Base-by-base conservation (phyloP, 2,797 vertebrate genomes). In the Pipistrellus pipistrellus region DNA sequence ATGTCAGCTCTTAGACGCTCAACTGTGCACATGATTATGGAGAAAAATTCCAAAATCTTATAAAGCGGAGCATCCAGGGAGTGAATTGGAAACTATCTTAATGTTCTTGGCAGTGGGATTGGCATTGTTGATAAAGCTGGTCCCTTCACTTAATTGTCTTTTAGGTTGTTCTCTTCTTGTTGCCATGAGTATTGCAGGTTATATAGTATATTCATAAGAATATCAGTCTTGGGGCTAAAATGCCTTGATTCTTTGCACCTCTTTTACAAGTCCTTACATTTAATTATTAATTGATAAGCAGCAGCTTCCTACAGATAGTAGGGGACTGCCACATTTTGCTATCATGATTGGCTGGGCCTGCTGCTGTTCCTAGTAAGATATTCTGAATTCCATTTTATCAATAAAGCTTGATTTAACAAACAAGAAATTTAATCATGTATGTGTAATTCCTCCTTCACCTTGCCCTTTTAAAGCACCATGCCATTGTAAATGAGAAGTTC, bases 331-430 rank as follows among this genome's bases (percentile, higher is more conserved):
- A 97, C 96, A 78, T 98, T 98, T 98, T 98, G 98, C 97, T 98
- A 96, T 98, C 97, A 97, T 98, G 97, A 98, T 97, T 97, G 98
- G 97, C 98, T 98, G 98, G 98, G 97, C 98, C 98, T 98, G 98
- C 98, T 98, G 98, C 98, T 98, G 98, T 98, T 98, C 98, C 98
- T 96, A 98, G 98, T 97, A 97, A 98, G 98, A 97, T 97, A 98
- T 96, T 98, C 97, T 98, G 98, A 98, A 98, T 98, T 98, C 98
- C 98, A 98, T 98, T 98, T 98, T 98, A 98, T 98, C 98, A 98
- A 98, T 98, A 98, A 98, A 98, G 98, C 97, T 98, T 98, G 98
- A 98, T 98, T 98, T 98, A 98, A 98, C 98, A 98, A 98, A 98
- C 97, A 85, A 98, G 94, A 98, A 91, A 96, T 97, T 96, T 98